Evolutionary conservation across 2,113 vertebrate species (phyloP), one percentile per base, ranked within the genome.

Genomic region (Apaloderma vittatum): DNA sequence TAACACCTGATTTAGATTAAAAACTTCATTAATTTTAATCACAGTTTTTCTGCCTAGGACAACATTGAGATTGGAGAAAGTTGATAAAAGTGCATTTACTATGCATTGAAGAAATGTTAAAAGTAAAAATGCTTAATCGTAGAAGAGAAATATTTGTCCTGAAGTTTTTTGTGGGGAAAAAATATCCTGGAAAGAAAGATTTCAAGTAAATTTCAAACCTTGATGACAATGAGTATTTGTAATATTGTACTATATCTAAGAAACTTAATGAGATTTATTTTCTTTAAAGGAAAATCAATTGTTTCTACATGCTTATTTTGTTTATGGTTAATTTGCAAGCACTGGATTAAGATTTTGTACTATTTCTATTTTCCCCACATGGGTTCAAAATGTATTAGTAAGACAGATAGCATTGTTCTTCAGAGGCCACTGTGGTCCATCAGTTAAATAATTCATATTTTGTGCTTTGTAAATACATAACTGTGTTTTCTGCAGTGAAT

Each of bases 391-490:
- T 49, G 6, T 76, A 78, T 95, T 85, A 88, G 27, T 36, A 74
- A 80, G 76, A 92, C 18, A 86, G 84, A 86, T 61, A 91, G 26
- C 58, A 65, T 58, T 95, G 91, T 52, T 95, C 57, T 94, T 94
- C 32, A 71, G 86, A 77, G 40, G 63, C 70, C 66, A 58, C 72
- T 65, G 51, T 27, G 62, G 67, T 85, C 62, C 70, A 85, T 83
- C 79, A 96, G 71, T 79, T 95, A 94, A 96, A 95, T 95, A 95
- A 97, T 95, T 95, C 59, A 92, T 96, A 58, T 75, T 92, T 96
- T 87, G 20, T 51, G 32, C 82, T 76, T 36, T 76, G 83, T 83
- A 95, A 91, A 90, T 87, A 58, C 9, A 19, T 68, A 94, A 67
- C 59, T 93, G 21, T 85, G 67, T 91, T 94, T 93, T 91, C 49